Conservation (phyloP, 2,113 vertebrate species). For the Myrmecophaga tridactyla region DNA sequence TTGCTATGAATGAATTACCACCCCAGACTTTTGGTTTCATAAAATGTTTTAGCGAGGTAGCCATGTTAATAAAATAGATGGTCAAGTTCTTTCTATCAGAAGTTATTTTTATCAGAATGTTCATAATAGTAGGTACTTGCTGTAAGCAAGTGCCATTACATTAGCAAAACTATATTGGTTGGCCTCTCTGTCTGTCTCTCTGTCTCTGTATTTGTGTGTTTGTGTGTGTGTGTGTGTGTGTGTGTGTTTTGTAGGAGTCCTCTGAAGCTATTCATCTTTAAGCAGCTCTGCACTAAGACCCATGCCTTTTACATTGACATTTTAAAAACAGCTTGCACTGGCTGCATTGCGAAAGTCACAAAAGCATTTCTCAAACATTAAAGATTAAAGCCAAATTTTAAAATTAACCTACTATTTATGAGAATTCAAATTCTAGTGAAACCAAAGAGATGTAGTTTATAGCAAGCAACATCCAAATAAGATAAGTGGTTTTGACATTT, state of each 20-base stretch:
- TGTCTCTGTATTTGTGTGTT: too few species aligned
- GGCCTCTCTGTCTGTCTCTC: too few species aligned
- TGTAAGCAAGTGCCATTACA: constrained; percentile 2
- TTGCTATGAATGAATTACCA: constrained; percentile 39
- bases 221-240: not conserved
- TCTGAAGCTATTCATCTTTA: constrained; percentile 35
- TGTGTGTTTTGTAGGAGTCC: not conserved
- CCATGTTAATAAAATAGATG: constrained; percentile 37
- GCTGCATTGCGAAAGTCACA: constrained; percentile 41
- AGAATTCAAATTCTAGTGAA: constrained; percentile 57
- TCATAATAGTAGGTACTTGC: constrained; percentile 15
- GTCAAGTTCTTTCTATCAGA: constrained; percentile 17
- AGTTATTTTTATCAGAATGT: constrained; percentile 41
- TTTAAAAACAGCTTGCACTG: constrained; percentile 22
- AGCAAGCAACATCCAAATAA: constrained; percentile 22
- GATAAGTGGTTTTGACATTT: constrained; percentile 47
- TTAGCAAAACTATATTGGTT: constrained; percentile 23
- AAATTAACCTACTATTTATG: constrained; percentile 17
- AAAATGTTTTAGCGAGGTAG: constrained; percentile 43
- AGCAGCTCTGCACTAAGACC: not conserved
- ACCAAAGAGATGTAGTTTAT: not conserved
- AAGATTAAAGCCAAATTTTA: constrained; percentile 45
- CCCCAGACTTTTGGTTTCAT: constrained; percentile 31
- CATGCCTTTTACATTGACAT: constrained; percentile 31
- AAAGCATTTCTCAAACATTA: constrained; percentile 44